Conservation (phyloP, 2,797 vertebrate species). For the Apogon hyalosoma region DNA sequence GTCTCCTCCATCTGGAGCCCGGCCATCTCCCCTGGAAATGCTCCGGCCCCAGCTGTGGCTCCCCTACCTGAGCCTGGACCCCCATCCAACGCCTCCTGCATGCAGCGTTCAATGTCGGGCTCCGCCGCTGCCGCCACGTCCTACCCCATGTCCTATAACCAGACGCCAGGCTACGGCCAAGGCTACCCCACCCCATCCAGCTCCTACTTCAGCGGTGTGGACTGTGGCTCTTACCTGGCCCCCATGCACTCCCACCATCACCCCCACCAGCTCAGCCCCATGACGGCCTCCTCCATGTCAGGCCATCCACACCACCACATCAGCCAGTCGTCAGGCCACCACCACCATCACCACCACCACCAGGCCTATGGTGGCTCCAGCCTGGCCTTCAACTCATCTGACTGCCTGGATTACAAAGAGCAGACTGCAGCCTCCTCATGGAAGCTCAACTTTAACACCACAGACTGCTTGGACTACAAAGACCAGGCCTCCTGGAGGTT, state of each 20-base stretch:
- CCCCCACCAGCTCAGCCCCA: slow-evolving; percentile 93
- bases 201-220: slow-evolving; percentile 96
- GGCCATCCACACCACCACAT: slow-evolving; percentile 93
- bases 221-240: slow-evolving; percentile 95
- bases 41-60: slow-evolving; percentile 80
- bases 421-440: slow-evolving; percentile 91
- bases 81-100: slow-evolving; percentile 89
- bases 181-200: slow-evolving; percentile 92
- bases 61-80: slow-evolving; percentile 89
- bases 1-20: slow-evolving; percentile 99
- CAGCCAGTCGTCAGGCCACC: slow-evolving; percentile 94
- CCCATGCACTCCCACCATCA: slow-evolving; percentile 98
- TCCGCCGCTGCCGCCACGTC: slow-evolving; percentile 84
- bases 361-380: slow-evolving; percentile 90
- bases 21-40: slow-evolving; percentile 93
- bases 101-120: slow-evolving; percentile 92
- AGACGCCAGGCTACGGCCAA: slow-evolving; percentile 92
- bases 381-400: slow-evolving; percentile 95
- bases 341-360: slow-evolving; percentile 92
- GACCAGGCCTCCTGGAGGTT: slow-evolving; percentile 99
- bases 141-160: slow-evolving; percentile 96
- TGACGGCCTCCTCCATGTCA: slow-evolving; percentile 93
- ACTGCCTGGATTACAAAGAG: slow-evolving; percentile 99
- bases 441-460: slow-evolving; percentile 99
- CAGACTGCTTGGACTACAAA: slow-evolving; percentile 99